Conservation (phyloP, 2,888 invertebrate genomes). For the Xiphydria camelus region DNA sequence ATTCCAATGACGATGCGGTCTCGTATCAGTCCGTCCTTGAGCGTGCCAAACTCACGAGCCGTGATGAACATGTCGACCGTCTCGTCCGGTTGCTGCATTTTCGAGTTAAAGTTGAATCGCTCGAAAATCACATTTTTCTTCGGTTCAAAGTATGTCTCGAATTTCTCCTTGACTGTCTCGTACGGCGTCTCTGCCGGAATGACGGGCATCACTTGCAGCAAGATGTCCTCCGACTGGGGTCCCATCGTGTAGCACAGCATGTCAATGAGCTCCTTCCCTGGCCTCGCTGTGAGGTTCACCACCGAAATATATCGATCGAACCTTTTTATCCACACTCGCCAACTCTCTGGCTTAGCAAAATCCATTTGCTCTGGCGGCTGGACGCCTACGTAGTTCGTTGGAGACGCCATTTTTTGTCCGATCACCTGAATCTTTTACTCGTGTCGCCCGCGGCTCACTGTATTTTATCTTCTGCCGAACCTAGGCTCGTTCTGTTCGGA, state of each 20-base stretch:
- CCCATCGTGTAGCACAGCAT: no score
- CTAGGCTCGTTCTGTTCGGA: background rate
- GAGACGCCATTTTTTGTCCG: background rate
- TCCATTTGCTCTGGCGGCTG: conserved; percentile 18
- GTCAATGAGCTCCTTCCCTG: conserved; percentile 26
- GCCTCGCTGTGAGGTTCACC: conserved; percentile 8
- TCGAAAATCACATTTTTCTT: no score
- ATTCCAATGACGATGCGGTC: conserved; percentile 32
- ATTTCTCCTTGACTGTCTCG: conserved; percentile 8
- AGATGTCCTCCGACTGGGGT: no score
- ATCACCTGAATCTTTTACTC: conserved; percentile 2
- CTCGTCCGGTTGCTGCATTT: no score
- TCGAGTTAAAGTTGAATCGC: no score
- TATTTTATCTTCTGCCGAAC: background rate
- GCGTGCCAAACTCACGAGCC: no score
- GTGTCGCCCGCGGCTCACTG: background rate
- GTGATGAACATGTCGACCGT: conserved; percentile 25
- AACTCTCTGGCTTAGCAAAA: conserved; percentile 20
- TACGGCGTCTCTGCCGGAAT: conserved; percentile 1
- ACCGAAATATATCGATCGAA: no score
- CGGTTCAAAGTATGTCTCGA: no score
- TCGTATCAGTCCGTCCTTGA: no score
- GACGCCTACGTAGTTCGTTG: conserved; percentile 1
- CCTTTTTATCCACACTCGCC: no score
- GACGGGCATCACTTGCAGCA: no score